A percentile compares a stretch with the other conserved stretches of the same genome.
Conservation (phyloP, 2,113 vertebrate genomes). For the Rhineura floridana region DNA sequence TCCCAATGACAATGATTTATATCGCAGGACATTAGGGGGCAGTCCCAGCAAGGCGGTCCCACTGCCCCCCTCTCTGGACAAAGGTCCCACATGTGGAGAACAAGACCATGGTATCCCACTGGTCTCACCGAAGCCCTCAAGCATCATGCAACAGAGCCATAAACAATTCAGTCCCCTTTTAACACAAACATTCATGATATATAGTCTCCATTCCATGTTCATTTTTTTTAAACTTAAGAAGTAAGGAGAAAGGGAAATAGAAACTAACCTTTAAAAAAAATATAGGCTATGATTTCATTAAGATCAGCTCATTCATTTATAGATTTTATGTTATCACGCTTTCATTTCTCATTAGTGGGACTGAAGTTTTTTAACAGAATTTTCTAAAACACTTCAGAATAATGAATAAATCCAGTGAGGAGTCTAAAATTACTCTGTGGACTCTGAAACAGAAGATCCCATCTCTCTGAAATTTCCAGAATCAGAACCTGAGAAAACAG, state of each 20-base stretch:
- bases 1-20: too few species aligned
- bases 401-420: constrained; percentile 11
- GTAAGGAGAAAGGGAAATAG: not conserved
- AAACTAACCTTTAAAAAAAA: not conserved
- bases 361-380: constrained; percentile 19
- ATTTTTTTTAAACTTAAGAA: constrained; percentile 7
- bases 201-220: not conserved
- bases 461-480: not conserved
- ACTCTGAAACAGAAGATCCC: not conserved
- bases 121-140: not conserved
- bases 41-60: not conserved
- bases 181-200: not conserved
- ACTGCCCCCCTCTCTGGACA: not conserved
- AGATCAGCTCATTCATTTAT: constrained; percentile 14
- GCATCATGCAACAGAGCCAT: not conserved
- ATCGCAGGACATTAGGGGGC: not conserved
- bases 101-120: not conserved
- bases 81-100: not conserved
- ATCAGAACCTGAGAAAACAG: not conserved
- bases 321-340: constrained; percentile 21
- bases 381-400: constrained; percentile 27
- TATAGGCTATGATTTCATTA: constrained; percentile 15
- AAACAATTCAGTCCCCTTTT: not conserved
- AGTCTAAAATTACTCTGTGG: constrained; percentile 7
- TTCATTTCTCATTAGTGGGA: constrained; percentile 28